Percentiles rank a stretch among this genome's conserved stretches.
These are phyloP conservation scores for Yoshiicerus persimilis DNA, from an alignment of 1,140 invertebrate genomes.

Conservation along the genomic window DNA sequence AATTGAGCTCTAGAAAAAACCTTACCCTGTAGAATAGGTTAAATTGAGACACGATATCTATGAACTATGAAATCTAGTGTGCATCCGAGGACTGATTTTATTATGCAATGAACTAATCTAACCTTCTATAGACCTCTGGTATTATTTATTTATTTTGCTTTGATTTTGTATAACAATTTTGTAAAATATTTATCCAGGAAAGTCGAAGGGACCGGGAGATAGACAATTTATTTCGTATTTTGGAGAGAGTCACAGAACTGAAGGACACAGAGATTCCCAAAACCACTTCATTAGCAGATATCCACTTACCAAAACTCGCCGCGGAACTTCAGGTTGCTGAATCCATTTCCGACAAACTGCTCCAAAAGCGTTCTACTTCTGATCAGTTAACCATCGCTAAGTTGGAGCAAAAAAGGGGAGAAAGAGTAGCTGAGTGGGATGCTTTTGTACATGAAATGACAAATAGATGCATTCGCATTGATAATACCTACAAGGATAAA, in stretches of 20 bases:
- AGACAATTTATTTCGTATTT: conserved; percentile 71
- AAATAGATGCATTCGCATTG: conserved; percentile 69
- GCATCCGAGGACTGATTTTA: too few species aligned
- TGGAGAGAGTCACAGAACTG: conserved; percentile 75
- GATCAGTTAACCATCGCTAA: conserved; percentile 57
- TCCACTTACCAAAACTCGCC: conserved; percentile 64
- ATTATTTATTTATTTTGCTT: too few species aligned
- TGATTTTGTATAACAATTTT: conserved; percentile 10
- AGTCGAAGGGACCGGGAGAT: conserved; percentile 75
- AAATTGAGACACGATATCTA: too few species aligned
- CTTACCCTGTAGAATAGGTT: too few species aligned
- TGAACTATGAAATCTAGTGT: too few species aligned
- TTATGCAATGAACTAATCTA: too few species aligned
- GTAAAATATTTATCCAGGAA: conserved; percentile 58
- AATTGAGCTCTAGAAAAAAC: too few species aligned
- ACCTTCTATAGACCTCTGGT: too few species aligned
- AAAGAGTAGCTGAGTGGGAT: conserved; percentile 66
- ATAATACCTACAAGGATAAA: conserved; percentile 74
- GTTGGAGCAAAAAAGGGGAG: conserved; percentile 58
- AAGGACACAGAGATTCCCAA: conserved; percentile 70
- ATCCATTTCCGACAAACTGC: conserved; percentile 56
- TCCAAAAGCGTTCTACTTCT: conserved; percentile 48
- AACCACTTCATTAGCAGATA: conserved; percentile 62
- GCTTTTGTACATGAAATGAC: conserved; percentile 75
- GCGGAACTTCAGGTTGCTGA: conserved; percentile 68